These are phyloP conservation scores for Dicyrtoma fusca DNA, from an alignment of 2,888 invertebrate genomes.

Conservation along the genomic window DNA sequence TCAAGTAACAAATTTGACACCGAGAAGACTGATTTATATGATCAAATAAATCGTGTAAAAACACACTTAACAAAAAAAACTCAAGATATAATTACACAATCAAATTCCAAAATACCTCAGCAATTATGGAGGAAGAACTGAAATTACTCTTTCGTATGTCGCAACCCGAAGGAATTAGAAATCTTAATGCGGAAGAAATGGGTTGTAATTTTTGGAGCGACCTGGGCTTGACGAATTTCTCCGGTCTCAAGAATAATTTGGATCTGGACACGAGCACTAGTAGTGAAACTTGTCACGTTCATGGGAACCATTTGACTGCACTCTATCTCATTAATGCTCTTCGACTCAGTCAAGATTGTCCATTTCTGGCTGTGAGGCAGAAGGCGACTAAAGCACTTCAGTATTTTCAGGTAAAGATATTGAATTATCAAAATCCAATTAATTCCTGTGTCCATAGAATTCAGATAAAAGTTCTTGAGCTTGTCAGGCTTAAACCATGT, in stretches of 20 bases:
- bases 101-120: not conserved
- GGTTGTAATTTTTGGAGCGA: constrained; percentile 41
- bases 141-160: constrained; percentile 43
- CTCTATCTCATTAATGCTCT: constrained; percentile 66
- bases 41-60: not conserved
- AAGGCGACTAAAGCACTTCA: constrained; percentile 65
- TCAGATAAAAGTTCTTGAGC: too few relatives aligned
- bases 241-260: constrained; percentile 36
- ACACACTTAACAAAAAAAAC: not conserved
- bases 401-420: constrained; percentile 13
- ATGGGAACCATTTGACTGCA: constrained; percentile 3
- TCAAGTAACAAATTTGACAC: too few relatives aligned
- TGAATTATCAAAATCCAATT: not conserved
- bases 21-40: too few relatives aligned
- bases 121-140: constrained; percentile 49
- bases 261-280: constrained; percentile 25
- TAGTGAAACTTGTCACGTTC: not conserved
- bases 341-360: constrained; percentile 66
- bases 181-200: constrained; percentile 21
- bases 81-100: too few relatives aligned
- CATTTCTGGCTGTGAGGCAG: constrained; percentile 66
- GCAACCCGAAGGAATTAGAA: constrained; percentile 46
- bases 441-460: too few relatives aligned
- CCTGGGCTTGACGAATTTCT: constrained; percentile 39
- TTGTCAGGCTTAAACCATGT: too few relatives aligned